These are phyloP conservation scores for Chironomus riparius DNA, from an alignment of 2,888 invertebrate genomes.

Conservation along the genomic window DNA sequence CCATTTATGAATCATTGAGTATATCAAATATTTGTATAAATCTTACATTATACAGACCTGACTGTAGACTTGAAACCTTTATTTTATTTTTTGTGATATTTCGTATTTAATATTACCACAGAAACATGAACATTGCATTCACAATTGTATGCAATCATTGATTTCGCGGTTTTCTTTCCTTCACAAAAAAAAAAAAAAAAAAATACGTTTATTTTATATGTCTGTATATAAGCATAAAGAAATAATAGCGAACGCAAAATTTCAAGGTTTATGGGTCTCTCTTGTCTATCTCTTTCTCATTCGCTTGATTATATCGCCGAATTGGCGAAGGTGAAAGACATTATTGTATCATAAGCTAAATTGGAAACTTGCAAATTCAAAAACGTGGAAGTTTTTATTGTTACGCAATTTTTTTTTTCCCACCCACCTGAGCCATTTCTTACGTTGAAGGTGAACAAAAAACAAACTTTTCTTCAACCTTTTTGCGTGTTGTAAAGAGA, in stretches of 20 bases:
- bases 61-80: no score
- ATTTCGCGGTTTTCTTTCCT: slow-evolving; percentile 10
- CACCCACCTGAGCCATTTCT: not conserved
- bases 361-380: not conserved
- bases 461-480: not conserved
- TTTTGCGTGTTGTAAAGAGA: not conserved
- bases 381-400: not conserved
- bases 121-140: slow-evolving; percentile 13
- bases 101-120: not conserved
- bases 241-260: not conserved
- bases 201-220: not conserved
- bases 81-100: no score
- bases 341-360: no score
- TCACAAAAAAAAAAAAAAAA: no score
- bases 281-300: no score
- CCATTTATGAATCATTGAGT: not conserved
- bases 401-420: not conserved
- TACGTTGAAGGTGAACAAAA: not conserved
- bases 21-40: not conserved
- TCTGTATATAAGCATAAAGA: not conserved
- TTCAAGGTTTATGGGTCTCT: not conserved
- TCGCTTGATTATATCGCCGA: no score
- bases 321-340: no score
- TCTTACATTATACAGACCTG: not conserved
- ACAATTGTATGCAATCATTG: slow-evolving; percentile 17